Base-by-base conservation (phyloP, 1,140 invertebrate species). In the Drosophila nikananu region DNA sequence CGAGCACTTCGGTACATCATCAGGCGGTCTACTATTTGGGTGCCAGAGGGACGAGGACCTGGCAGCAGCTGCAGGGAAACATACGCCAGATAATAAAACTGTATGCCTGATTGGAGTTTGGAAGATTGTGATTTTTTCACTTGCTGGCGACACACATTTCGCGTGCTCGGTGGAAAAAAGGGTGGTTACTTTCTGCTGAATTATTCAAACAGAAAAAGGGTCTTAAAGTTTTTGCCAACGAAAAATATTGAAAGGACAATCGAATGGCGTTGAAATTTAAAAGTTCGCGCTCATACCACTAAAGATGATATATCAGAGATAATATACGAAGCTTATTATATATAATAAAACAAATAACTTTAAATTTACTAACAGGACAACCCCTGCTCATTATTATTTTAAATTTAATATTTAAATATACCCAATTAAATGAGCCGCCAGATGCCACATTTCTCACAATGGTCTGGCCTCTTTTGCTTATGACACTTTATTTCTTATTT, bases 21-120 rank as follows among this genome's bases (percentile, higher is more conserved):
- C 66, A 48, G 67, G 21, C 30, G 68, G 35, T 51, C 44, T 41
- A 37, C 66, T 72, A 15, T 35, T 35, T 61, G 67, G 39, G 46
- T 42, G 75, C 17, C 39, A 58, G 23, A 41, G n/a, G 66, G 66
- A 52, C 21, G 54, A 42, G 46, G 55, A 25, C 54, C 54, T 57
- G 54, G 54, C 76, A 49, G 41, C 72, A 81, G 41, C 58, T 67
- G 44, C 57, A 37, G 49, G 55, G 51, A 63, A 78, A 37, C 57
- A 78, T 75, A 86, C 80, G 86, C 61, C 51, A 55, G 46, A 72
- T 77, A 86, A 90, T 90, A 90, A 90, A 90, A 90, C 86, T 80
- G 75, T 77, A 77, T 82, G 81, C 81, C 87, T 90, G 84, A 87
- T 89, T 87, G 86, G 84, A 89, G 81, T 81, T 87, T 75, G 77